phyloP scores from a whole-genome alignment of 2,888 invertebrate species.

The Ecdyonurus torrentis region DNA sequence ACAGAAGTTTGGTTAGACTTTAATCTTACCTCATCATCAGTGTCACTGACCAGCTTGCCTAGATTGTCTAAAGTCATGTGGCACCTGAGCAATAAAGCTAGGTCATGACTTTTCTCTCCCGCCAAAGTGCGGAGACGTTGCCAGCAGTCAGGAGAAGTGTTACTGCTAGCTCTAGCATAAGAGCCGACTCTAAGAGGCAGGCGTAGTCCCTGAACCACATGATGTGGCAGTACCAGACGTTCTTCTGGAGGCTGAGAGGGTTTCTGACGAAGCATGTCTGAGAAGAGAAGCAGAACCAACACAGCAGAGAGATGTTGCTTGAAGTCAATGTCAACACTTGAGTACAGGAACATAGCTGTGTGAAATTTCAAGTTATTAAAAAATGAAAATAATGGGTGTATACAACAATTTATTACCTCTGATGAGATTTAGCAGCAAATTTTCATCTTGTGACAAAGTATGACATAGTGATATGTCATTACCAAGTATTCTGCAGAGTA shows the following conservation, averaged over 20 bases:
- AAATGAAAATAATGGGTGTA: background rate
- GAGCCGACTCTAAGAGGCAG: background rate
- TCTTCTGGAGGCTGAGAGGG: background rate
- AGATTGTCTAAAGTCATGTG: background rate
- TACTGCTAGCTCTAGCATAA: background rate
- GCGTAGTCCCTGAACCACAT: background rate
- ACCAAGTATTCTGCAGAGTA: background rate
- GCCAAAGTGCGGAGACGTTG: background rate
- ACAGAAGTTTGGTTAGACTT: no score
- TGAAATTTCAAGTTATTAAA: background rate
- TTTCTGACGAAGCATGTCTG: background rate
- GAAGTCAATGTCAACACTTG: background rate
- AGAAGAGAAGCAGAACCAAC: background rate
- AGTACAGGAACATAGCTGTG: slow-evolving; percentile 1
- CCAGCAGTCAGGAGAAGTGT: background rate
- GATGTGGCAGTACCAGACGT: background rate
- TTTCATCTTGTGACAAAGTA: background rate
- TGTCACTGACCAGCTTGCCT: background rate
- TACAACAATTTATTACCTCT: background rate
- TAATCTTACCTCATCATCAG: background rate
- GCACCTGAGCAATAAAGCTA: background rate
- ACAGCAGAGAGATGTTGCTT: background rate
- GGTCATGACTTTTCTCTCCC: background rate
- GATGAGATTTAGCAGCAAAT: background rate
- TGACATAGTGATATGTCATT: background rate